Base-by-base conservation (phyloP, 2,888 invertebrate genomes). In the Lepidochrysops patricia region DNA sequence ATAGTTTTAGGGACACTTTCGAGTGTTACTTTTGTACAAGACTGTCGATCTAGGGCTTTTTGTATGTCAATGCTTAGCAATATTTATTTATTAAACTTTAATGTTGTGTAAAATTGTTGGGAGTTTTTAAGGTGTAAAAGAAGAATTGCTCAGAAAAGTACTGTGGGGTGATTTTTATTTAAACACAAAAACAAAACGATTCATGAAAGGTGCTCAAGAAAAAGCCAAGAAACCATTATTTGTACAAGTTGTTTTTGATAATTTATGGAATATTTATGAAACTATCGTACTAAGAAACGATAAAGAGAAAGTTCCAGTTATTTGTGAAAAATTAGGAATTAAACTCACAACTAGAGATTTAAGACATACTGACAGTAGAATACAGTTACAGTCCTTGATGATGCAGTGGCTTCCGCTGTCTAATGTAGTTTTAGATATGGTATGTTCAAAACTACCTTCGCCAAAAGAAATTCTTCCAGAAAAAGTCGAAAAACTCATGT, bases 131-230 rank as follows among this genome's bases (percentile, higher is more conserved):
- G 94, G 94, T 52, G 92, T 96, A 25, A 93, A 93, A 69, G 91
- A 92, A 63, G 91, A 92, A 19, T 90, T 94, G 15, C 82, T 99
- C 15, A 90, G 91, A 60, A 93, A 93, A 79, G 96, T 96, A 0
- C 84, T 99, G 0, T 99, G 98, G 98, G 97, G 98, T 57, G 98
- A 99, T 83, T 98, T 91, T 82, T 99, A 95, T 77, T 90, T 97
- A 50, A 96, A 97, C 75, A 78, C 91, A 1, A 98, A 97, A 84
- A 92, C 93, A 2, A 97, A 97, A 82, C 90, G 93, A 60, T 94
- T 97, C 56, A 90, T 94, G 89, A 92, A 93, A 75, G 98, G 98
- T 2, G 98, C 98, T 4, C 95, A 96, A 80, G 96, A 95, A 67
- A 97, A 96, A 77, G 96, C 95, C 0, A 98, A 98, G 76, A 96